phyloP scores from a whole-genome alignment of 2,888 invertebrate species.

The Tanaodytes sp. region DNA sequence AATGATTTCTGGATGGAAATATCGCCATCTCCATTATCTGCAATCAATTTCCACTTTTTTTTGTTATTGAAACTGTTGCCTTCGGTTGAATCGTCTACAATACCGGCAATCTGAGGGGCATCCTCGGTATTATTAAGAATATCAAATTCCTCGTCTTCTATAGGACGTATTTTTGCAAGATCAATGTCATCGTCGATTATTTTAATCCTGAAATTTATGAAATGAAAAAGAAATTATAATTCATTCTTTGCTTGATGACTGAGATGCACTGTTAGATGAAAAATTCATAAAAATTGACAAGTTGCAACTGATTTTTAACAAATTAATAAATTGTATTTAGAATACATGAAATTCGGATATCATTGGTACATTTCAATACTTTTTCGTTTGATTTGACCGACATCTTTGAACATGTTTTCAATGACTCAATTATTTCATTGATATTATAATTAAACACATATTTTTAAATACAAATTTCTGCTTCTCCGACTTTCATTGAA shows the following conservation, averaged over 20 bases:
- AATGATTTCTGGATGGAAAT: conserved; percentile 33
- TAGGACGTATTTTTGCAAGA: conserved; percentile 76
- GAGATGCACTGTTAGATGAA: not conserved
- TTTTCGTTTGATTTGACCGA: too few relatives aligned
- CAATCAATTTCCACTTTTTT: conserved; percentile 70
- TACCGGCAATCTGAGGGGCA: conserved; percentile 90
- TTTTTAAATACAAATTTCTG: too few relatives aligned
- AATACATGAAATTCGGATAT: too few relatives aligned
- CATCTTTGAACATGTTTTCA: too few relatives aligned
- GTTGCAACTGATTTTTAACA: too few relatives aligned
- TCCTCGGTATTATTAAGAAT: conserved; percentile 86
- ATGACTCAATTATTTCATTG: too few relatives aligned
- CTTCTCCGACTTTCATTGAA: too few relatives aligned
- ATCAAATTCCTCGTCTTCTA: conserved; percentile 79
- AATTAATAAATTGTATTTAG: too few relatives aligned
- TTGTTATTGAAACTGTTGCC: conserved; percentile 54
- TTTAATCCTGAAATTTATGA: conserved; percentile 76
- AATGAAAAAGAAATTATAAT: too few relatives aligned
- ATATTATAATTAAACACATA: too few relatives aligned
- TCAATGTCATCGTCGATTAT: conserved; percentile 91
- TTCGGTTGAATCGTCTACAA: conserved; percentile 82
- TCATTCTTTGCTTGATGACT: not conserved
- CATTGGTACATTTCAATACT: too few relatives aligned
- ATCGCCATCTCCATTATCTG: conserved; percentile 65
- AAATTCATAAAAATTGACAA: too few relatives aligned